phyloP scores from a whole-genome alignment of 2,797 vertebrate species.

The Fundulus diaphanus region DNA sequence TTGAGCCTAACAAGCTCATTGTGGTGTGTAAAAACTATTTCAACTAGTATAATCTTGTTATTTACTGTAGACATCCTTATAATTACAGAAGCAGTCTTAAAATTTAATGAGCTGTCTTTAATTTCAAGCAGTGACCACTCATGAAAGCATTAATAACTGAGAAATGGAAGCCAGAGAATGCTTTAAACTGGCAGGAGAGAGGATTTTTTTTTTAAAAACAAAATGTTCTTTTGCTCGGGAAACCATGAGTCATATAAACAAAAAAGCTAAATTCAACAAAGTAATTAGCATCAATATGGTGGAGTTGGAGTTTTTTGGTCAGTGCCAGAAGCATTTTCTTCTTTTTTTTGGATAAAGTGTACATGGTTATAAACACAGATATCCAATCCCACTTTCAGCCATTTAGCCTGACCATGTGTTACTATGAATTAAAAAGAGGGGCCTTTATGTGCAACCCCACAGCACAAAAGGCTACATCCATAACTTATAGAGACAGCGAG shows the following conservation, averaged over 20 bases:
- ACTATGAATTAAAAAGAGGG: conserved; percentile 85
- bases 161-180: conserved; percentile 58
- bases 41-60: conserved; percentile 21
- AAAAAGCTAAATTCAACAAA: conserved; percentile 15
- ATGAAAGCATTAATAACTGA: conserved; percentile 66
- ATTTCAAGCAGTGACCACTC: conserved; percentile 55
- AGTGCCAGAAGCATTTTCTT: conserved; percentile 58
- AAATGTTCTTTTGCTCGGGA: conserved; percentile 19
- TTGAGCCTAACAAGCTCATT: conserved; percentile 34
- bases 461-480: conserved; percentile 84
- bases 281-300: conserved; percentile 68
- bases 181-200: conserved; percentile 39
- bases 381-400: conserved; percentile 82
- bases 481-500: conserved; percentile 83
- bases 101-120: conserved; percentile 64
- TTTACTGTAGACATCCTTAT: conserved; percentile 56
- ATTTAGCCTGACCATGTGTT: conserved; percentile 84
- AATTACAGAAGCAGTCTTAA: conserved; percentile 66
- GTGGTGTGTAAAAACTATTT: conserved; percentile 28
- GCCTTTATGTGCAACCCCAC: conserved; percentile 84
- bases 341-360: conserved; percentile 68
- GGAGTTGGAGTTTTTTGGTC: conserved; percentile 58
- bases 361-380: conserved; percentile 65
- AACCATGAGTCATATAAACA: conserved; percentile 24
- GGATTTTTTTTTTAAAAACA: conserved; percentile 41